Conservation (phyloP, 1,140 invertebrate species). For the Ostrea denselamellosa region DNA sequence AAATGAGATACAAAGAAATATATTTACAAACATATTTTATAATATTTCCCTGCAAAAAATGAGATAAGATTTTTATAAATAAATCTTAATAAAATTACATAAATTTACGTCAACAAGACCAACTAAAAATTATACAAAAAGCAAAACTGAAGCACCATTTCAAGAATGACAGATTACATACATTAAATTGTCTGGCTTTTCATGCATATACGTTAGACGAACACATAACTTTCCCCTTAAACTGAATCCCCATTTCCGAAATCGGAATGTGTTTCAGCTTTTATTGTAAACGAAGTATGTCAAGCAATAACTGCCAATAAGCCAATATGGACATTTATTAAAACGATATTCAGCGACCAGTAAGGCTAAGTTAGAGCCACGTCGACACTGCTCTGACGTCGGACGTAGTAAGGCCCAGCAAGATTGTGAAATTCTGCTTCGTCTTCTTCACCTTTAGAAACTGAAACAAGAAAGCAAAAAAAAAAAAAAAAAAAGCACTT, state of each 20-base stretch:
- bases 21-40: slow-evolving; percentile 32
- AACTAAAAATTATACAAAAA: slow-evolving; percentile 14
- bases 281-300: not conserved
- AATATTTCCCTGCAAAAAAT: slow-evolving; percentile 26
- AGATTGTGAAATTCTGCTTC: slow-evolving; percentile 39
- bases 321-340: slow-evolving; percentile 22
- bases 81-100: not conserved
- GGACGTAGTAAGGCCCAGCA: slow-evolving; percentile 65
- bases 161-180: not conserved
- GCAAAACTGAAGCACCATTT: slow-evolving; percentile 20
- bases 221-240: slow-evolving; percentile 6
- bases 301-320: not conserved
- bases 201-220: slow-evolving; percentile 17
- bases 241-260: not conserved
- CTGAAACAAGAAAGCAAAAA: slow-evolving; percentile 59
- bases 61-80: not conserved
- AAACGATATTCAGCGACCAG: not conserved
- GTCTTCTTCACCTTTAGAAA: slow-evolving; percentile 61
- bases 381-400: slow-evolving; percentile 70
- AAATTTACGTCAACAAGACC: not conserved
- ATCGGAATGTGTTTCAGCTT: not conserved
- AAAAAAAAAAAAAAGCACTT: too few species aligned
- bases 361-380: slow-evolving; percentile 45
- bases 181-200: not conserved
- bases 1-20: not conserved